Evolutionary conservation across 2,797 vertebrate species (phyloP).

Genomic region (Sebastes taczanowskii): DNA sequence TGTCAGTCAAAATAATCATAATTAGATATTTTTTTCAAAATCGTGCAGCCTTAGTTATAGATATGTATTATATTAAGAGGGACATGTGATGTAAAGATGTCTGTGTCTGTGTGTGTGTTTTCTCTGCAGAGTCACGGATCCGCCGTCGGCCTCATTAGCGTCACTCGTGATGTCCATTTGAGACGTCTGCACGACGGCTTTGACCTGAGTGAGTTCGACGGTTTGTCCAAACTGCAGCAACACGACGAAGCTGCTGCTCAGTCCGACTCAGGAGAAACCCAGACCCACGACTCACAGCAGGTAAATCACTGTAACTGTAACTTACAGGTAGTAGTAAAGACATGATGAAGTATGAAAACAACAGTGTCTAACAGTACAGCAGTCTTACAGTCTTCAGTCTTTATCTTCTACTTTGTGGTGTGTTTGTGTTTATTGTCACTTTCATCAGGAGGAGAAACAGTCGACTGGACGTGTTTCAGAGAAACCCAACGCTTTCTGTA

Average conservation of each 20-base stretch:
- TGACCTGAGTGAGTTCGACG: constrained; percentile 84
- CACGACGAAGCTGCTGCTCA: neutral
- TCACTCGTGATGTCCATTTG: constrained; percentile 81
- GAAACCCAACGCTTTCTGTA: constrained; percentile 80
- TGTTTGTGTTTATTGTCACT: neutral
- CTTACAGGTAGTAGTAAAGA: neutral
- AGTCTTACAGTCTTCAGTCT: no score
- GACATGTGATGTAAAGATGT: no score
- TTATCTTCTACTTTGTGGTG: neutral
- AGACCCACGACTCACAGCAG: neutral
- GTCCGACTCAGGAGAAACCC: neutral
- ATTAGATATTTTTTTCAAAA: no score
- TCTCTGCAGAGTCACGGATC: constrained; percentile 79
- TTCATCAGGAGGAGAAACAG: constrained; percentile 14
- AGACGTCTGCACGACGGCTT: constrained; percentile 82
- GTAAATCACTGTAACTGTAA: neutral
- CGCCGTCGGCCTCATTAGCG: constrained; percentile 87
- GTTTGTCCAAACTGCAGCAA: constrained; percentile 77
- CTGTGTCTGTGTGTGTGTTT: neutral
- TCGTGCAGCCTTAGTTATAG: no score
- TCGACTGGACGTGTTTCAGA: neutral
- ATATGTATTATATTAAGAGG: neutral
- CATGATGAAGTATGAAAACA: neutral
- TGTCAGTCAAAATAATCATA: no score
- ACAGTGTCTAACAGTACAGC: neutral